A percentile compares a stretch with the other conserved stretches of the same genome.
Conservation (phyloP, 2,113 vertebrate species). For the Poeciliopsis turrubarensis region DNA sequence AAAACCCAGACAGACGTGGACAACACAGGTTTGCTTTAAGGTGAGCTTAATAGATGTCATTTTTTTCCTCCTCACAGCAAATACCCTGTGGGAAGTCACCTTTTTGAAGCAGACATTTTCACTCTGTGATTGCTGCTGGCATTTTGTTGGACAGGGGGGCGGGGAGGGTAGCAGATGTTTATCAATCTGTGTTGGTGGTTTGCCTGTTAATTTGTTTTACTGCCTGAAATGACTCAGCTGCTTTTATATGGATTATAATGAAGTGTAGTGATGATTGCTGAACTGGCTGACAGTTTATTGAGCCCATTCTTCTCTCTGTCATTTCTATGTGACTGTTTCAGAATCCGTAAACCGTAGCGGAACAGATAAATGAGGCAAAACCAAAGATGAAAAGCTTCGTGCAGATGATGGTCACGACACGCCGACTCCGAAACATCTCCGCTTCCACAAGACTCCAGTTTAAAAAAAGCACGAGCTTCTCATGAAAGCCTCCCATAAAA, state of each 20-base stretch:
- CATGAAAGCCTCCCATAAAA: background rate
- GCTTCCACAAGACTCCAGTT: background rate
- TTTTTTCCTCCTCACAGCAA: background rate
- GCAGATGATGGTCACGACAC: background rate
- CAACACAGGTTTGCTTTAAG: conserved; percentile 26
- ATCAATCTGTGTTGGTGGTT: background rate
- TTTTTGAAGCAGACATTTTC: background rate
- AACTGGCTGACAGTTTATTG: background rate
- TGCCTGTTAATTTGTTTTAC: background rate
- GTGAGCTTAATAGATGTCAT: conserved; percentile 13
- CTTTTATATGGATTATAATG: background rate
- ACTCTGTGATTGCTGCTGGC: background rate
- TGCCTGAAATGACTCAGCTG: background rate
- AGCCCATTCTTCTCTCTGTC: background rate
- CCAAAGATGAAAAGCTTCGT: background rate
- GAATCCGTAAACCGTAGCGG: background rate
- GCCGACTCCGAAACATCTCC: background rate
- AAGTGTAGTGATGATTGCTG: background rate
- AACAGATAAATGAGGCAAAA: background rate
- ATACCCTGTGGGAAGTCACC: background rate
- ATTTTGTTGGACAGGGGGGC: background rate
- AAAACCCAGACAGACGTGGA: conserved; percentile 8
- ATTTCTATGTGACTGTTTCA: background rate
- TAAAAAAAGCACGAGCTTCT: background rate
- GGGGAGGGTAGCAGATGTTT: background rate